Percentiles rank a stretch among this genome's conserved stretches.
Conservation (phyloP, 2,797 vertebrate genomes). For the Euthynnus affinis region DNA sequence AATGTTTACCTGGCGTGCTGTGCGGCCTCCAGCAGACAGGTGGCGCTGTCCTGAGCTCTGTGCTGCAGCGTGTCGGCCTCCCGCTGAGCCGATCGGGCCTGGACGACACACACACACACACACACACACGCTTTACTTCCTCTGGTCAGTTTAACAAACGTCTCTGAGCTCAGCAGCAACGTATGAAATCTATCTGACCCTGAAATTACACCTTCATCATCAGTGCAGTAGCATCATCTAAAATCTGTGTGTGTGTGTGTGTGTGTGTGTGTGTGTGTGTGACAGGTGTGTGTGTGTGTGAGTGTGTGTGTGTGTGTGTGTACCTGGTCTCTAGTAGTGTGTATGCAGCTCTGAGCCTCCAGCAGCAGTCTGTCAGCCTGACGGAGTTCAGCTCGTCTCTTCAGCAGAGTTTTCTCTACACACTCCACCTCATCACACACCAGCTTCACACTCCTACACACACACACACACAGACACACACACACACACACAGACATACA, state of each 20-base stretch:
- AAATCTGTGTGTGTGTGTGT: slow-evolving; percentile 28
- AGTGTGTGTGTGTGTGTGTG: slow-evolving; percentile 33
- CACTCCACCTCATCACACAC: slow-evolving; percentile 88
- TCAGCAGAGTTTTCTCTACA: slow-evolving; percentile 90
- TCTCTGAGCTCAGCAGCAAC: too few species aligned
- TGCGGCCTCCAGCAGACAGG: slow-evolving; percentile 51
- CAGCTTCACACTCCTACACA: slow-evolving; percentile 43
- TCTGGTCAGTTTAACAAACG: too few species aligned
- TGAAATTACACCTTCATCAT: too few species aligned
- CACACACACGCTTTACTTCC: too few species aligned
- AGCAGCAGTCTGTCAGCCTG: slow-evolving; percentile 89
- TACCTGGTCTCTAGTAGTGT: slow-evolving; percentile 85
- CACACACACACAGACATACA: slow-evolving; percentile 9
- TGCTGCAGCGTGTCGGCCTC: neutral
- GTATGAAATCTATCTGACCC: too few species aligned
- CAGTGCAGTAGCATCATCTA: too few species aligned
- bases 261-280: slow-evolving; percentile 40
- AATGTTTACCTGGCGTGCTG: slow-evolving; percentile 5
- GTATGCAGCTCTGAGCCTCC: slow-evolving; percentile 88
- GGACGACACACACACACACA: neutral
- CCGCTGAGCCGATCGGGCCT: slow-evolving; percentile 43
- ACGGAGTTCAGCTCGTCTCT: slow-evolving; percentile 89
- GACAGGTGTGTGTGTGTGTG: slow-evolving; percentile 75
- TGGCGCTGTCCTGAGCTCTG: slow-evolving; percentile 30
- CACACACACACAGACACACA: slow-evolving; percentile 2